Evolutionary conservation across 2,888 invertebrate genomes (phyloP), one percentile per base, ranked within the genome.

Genomic region (Heliconius aoede): DNA sequence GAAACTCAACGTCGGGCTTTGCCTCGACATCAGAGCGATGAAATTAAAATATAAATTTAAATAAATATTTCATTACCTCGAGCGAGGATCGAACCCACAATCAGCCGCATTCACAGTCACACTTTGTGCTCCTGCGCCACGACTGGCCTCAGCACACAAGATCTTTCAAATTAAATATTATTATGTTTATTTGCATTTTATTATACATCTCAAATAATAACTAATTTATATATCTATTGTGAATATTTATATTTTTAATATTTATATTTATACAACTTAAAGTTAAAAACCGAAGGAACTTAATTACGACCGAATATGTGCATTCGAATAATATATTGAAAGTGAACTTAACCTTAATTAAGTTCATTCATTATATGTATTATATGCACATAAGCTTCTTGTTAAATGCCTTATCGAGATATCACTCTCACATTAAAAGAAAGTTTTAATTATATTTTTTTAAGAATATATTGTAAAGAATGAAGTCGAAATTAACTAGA

Each of bases 321-420:
- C 21, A 76, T 76, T 30, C 67, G 62, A 24, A 68, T 71, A 72
- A 76, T 61, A 68, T 67, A 73, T 76, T 62, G 77, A 80, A 80
- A 80, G 77, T 73, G 76, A 78, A 74, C 67, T 74, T 77, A 67
- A 73, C 36, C 65, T 15, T 69, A 26, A 18, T 68, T 74, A 18
- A 71, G 72, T 64, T 65, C 58, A 69, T 71, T 76, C 64, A 76
- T 76, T 76, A 76, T 73, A 78, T 73, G 60, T 72, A 46, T n/a
- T n/a, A n/a, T n/a, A 74, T 64, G 51, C 60, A 55, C 36, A 72
- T 55, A 30, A 61, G 62, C 18, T 58, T n/a, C 55, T 64, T 72
- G 18, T 51, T 64, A 61, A 74, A 69, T 74, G 68, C 68, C 30
- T 36, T 69, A 69, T 69, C 55, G 28, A 30, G 55, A 69, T 74